A percentile compares a stretch with the other conserved stretches of the same genome.
phyloP scores from a whole-genome alignment of 2,797 vertebrate genomes.

The Tangara arthus region DNA sequence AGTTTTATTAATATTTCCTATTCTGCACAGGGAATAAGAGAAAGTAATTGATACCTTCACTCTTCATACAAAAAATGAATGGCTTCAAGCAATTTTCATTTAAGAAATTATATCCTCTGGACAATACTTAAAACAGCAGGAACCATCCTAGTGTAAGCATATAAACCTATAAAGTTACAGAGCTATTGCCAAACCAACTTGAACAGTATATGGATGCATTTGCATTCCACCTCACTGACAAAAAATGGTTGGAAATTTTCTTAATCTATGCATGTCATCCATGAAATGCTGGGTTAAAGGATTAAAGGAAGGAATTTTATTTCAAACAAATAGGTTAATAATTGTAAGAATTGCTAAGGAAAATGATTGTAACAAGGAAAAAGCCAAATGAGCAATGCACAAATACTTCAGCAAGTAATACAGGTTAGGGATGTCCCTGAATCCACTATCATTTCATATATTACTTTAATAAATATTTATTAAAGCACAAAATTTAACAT shows the following conservation, averaged over 20 bases:
- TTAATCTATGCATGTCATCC: conserved; percentile 4
- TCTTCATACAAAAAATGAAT: neutral
- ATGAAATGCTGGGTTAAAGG: neutral
- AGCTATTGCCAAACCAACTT: conserved; percentile 26
- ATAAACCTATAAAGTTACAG: conserved; percentile 46
- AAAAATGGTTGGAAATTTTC: neutral
- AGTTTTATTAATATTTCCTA: conserved; percentile 20
- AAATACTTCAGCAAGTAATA: neutral
- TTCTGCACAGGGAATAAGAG: neutral
- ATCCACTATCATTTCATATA: neutral
- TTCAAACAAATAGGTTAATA: conserved; percentile 30
- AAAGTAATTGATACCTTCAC: conserved; percentile 30
- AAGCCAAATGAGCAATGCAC: neutral
- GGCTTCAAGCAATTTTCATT: conserved; percentile 14
- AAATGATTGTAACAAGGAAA: neutral
- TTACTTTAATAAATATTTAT: neutral
- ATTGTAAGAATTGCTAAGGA: neutral
- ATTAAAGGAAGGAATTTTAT: conserved; percentile 26
- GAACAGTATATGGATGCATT: neutral
- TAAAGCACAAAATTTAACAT: neutral
- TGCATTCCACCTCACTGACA: neutral
- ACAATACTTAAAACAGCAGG: conserved; percentile 53
- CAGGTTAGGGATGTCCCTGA: neutral
- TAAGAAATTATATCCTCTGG: conserved; percentile 25
- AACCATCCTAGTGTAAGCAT: conserved; percentile 20